phyloP scores from a whole-genome alignment of 2,888 invertebrate genomes.

The Calameuta pallipes region DNA sequence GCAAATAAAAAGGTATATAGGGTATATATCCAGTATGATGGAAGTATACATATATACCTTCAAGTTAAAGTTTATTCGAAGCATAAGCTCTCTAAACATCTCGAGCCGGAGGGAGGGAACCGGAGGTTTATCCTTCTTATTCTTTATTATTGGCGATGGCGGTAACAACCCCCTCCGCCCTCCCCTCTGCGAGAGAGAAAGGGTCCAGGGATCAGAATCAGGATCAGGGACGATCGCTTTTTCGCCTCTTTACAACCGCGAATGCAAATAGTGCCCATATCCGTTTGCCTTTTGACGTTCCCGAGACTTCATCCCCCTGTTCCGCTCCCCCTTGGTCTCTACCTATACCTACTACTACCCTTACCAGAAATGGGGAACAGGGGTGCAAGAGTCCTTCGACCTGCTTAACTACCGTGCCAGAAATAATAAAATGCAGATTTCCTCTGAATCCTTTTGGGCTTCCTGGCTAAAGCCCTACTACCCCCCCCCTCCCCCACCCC shows the following conservation, averaged over 20 bases:
- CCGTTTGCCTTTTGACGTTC: constrained; percentile 49
- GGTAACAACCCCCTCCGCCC: constrained; percentile 3
- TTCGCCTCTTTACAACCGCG: constrained; percentile 58
- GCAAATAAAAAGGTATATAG: constrained; percentile 18
- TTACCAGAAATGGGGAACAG: constrained; percentile 16
- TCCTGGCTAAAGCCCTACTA: constrained; percentile 4
- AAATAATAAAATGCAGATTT: constrained; percentile 63
- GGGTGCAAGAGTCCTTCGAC: constrained; percentile 26
- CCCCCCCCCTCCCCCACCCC: neutral
- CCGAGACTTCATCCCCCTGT: constrained; percentile 18
- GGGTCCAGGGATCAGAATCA: neutral
- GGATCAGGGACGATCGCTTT: constrained; percentile 28
- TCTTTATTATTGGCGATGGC: constrained; percentile 54
- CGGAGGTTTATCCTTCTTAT: constrained; percentile 46
- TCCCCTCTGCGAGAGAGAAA: neutral
- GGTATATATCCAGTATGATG: constrained; percentile 3
- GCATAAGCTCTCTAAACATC: constrained; percentile 53
- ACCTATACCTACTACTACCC: constrained; percentile 17
- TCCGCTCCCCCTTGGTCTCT: constrained; percentile 7
- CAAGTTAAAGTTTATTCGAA: constrained; percentile 54
- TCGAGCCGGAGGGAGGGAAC: constrained; percentile 32
- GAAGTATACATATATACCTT: constrained; percentile 8
- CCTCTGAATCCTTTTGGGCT: constrained; percentile 27
- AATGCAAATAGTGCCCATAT: constrained; percentile 63
- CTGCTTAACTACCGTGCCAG: constrained; percentile 54